A percentile compares a stretch with the other conserved stretches of the same genome.
Conservation (phyloP, 1,140 invertebrate species). For the Macrocentrus cingulum region DNA sequence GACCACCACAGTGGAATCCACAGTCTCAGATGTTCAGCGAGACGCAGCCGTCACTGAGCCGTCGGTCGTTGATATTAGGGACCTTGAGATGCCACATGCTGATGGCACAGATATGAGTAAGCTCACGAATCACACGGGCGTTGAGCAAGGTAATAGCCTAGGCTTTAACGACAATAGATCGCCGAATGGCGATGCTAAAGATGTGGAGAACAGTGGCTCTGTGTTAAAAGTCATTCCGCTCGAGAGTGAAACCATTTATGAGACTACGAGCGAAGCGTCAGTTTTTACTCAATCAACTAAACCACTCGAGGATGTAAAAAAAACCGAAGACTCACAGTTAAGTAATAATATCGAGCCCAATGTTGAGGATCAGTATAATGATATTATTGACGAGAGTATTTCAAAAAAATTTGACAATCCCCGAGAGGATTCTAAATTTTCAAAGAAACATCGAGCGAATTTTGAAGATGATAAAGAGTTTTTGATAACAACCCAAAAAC, state of each 20-base stretch:
- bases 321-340: not conserved
- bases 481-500: slow-evolving; percentile 1
- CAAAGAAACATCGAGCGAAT: slow-evolving; percentile 5
- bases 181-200: not conserved
- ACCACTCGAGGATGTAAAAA: slow-evolving; percentile 5
- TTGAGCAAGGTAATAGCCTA: slow-evolving; percentile 10
- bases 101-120: not conserved
- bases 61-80: slow-evolving; percentile 3
- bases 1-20: slow-evolving; percentile 20
- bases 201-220: not conserved
- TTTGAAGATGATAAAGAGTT: not conserved
- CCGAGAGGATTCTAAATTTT: slow-evolving; percentile 20
- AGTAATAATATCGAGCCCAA: slow-evolving; percentile 41
- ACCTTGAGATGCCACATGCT: slow-evolving; percentile 6
- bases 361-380: slow-evolving; percentile 53
- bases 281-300: not conserved
- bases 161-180: slow-evolving; percentile 14
- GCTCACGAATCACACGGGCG: slow-evolving; percentile 12
- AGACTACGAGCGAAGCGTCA: not conserved
- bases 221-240: not conserved
- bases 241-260: not conserved
- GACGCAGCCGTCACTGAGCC: slow-evolving; percentile 4
- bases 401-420: slow-evolving; percentile 33
- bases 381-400: slow-evolving; percentile 47
- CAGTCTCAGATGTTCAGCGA: slow-evolving; percentile 1